These are phyloP conservation scores for Cinclus cinclus DNA, from an alignment of 2,113 vertebrate genomes.

Conservation along the genomic window DNA sequence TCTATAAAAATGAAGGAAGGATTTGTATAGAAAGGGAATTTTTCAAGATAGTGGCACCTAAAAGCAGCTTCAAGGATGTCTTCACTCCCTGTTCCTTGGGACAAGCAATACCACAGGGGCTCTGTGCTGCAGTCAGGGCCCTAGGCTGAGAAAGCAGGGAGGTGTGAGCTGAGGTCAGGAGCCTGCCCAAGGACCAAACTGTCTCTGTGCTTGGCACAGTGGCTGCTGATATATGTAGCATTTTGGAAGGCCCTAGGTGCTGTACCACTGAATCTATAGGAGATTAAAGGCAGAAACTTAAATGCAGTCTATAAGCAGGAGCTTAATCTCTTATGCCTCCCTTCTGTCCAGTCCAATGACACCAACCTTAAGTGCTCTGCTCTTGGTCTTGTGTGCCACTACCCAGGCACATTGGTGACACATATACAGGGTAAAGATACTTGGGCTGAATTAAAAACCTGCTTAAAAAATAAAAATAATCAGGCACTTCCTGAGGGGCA, in stretches of 20 bases:
- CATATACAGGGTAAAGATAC: not conserved
- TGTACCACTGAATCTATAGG: not conserved
- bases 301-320: not conserved
- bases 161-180: not conserved
- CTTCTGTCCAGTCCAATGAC: not conserved
- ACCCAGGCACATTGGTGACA: not conserved
- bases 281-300: not conserved
- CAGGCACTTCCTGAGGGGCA: not conserved
- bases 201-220: not conserved
- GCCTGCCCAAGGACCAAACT: not conserved
- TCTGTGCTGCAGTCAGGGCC: not conserved
- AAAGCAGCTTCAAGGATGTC: not conserved
- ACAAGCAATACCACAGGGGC: not conserved
- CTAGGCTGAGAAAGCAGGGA: not conserved
- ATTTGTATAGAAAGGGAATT: not conserved
- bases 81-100: not conserved
- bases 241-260: not conserved
- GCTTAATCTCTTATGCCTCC: not conserved
- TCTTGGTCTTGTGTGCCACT: not conserved
- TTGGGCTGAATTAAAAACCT: not conserved
- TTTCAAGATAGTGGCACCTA: not conserved
- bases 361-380: not conserved
- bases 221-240: not conserved
- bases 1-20: not conserved
- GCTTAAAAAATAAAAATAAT: not conserved